Evolutionary conservation across 2,113 vertebrate genomes (phyloP).

Genomic region (Ranitomeya imitator): DNA sequence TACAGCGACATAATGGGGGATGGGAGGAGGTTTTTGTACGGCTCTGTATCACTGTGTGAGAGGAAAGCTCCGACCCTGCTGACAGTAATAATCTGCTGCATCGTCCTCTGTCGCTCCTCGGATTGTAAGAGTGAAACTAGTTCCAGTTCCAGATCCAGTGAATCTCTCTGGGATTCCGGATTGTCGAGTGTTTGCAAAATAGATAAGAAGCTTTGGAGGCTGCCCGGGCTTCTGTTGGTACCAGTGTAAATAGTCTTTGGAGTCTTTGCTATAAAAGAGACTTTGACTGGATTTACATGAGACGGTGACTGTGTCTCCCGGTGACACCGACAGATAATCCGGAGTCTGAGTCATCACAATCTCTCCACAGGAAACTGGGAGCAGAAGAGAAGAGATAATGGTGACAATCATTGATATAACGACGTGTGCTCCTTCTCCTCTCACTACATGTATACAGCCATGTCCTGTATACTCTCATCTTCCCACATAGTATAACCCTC

Average conservation of each 20-base stretch:
- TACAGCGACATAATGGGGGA: not conserved
- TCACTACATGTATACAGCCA: no score
- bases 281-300: no score
- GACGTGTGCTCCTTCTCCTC: no score
- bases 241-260: not conserved
- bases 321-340: conserved; percentile 30
- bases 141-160: not conserved
- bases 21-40: not conserved
- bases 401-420: no score
- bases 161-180: not conserved
- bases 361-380: no score
- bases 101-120: not conserved
- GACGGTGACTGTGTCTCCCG: conserved; percentile 45
- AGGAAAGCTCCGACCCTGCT: not conserved
- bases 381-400: no score
- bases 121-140: not conserved
- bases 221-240: not conserved
- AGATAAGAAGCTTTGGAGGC: not conserved
- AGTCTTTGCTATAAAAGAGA: no score
- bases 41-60: conserved; percentile 9
- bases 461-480: no score
- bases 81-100: not conserved
- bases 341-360: conserved; percentile 59
- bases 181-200: not conserved
- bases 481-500: no score